Evolutionary conservation across 2,113 vertebrate species (phyloP), one percentile per base, ranked within the genome.

Genomic region (Grammomys surdaster): DNA sequence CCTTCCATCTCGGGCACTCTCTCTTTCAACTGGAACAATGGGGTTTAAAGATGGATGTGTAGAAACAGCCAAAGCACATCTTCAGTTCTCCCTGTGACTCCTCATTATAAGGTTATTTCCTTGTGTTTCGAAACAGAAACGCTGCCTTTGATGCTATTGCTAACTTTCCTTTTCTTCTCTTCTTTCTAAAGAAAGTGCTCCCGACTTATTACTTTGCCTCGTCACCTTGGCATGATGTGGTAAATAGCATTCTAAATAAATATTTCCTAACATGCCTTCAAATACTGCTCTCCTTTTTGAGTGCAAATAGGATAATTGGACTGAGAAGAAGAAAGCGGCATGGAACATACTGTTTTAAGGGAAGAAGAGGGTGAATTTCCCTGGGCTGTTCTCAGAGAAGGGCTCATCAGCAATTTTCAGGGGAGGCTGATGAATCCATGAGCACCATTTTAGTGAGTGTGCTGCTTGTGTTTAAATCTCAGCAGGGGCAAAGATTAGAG

Each of bases 81-180:
- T 97, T 98, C 96, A 70, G 77, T 94, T 97, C 97, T 94, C 63
- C 16, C 97, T 96, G 28, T 82, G 97, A 97, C 97, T 97, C 97
- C 98, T 98, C 98, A 98, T 98, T 98, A 98, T 95, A 97, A 98
- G 98, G 97, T 98, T 98, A 98, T 98, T 98, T 99, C 96, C 93
- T 93, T 90, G 40, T 33, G 75, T 98, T 98, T 98, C 97, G 95
- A 98, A 98, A 98, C 96, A 97, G 97, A 98, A 98, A 97, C 80
- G 72, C 97, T 90, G 96, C 91, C 97, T 98, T 98, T 98, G 98
- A 98, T 98, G 97, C 95, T 96, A 89, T 97, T 8, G 0, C 88
- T 97, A 97, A 97, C 96, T 97, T 97, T 98, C 97, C 16, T 92
- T 88, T 97, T 96, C 97, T 76, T 97, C 95, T 90, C 92, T 94